Conservation (phyloP, 2,888 invertebrate species). For the Calameuta pallipes region DNA sequence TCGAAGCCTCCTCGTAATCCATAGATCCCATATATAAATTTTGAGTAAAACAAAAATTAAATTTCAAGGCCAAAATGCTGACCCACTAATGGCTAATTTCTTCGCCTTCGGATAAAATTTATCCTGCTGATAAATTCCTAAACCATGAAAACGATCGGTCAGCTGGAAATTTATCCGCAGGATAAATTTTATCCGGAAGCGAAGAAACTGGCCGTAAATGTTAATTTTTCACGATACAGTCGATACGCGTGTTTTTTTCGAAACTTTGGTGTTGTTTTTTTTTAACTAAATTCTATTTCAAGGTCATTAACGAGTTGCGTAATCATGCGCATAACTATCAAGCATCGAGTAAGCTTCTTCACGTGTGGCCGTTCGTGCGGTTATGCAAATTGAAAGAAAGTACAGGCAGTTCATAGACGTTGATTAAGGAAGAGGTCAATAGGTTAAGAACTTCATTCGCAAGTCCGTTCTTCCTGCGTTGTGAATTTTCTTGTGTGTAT, state of each 20-base stretch:
- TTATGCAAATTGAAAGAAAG: background rate
- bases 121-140: too few species aligned
- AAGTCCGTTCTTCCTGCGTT: background rate
- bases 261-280: background rate
- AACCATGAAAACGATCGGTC: too few species aligned
- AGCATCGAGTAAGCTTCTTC: background rate
- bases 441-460: constrained; percentile 28
- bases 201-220: too few species aligned
- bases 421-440: constrained; percentile 17
- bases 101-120: too few species aligned
- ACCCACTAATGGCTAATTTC: too few species aligned
- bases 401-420: background rate
- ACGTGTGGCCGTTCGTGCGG: background rate
- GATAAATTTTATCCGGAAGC: too few species aligned
- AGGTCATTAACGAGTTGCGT: background rate
- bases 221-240: background rate
- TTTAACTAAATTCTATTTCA: background rate
- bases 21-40: too few species aligned
- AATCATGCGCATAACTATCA: background rate
- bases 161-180: too few species aligned
- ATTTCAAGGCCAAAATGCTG: too few species aligned
- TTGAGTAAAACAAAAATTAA: too few species aligned
- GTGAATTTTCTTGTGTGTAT: background rate
- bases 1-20: too few species aligned
- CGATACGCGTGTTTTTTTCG: background rate